phyloP scores from a whole-genome alignment of 2,113 vertebrate species.

The Mus spicilegus region DNA sequence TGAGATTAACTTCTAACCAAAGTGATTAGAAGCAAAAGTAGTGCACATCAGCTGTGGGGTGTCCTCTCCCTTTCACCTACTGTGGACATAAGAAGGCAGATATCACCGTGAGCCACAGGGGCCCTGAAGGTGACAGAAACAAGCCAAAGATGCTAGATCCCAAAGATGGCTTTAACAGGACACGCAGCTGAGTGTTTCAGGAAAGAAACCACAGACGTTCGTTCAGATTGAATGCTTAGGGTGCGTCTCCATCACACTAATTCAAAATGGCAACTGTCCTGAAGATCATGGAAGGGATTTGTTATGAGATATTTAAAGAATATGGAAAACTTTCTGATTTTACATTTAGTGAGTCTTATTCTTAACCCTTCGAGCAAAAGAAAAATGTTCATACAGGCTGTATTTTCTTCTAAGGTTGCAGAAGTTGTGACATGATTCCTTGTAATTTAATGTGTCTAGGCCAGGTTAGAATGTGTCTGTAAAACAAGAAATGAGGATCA shows the following conservation, averaged over 20 bases:
- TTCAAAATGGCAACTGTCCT: constrained; percentile 42
- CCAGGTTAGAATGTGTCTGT: neutral
- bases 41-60: neutral
- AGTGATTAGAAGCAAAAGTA: neutral
- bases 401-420: neutral
- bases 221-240: constrained; percentile 5
- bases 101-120: neutral
- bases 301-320: neutral
- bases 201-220: constrained; percentile 22
- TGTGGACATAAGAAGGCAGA: neutral
- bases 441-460: neutral
- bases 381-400: constrained; percentile 13
- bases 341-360: neutral
- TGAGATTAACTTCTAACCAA: neutral
- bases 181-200: neutral
- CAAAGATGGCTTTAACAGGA: neutral
- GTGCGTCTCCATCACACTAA: neutral
- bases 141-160: neutral
- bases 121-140: neutral
- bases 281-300: constrained; percentile 46
- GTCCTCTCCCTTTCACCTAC: neutral
- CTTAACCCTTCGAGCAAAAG: constrained; percentile 11
- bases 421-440: neutral
- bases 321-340: neutral
- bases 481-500: constrained; percentile 4